Evolutionary conservation across 1,140 invertebrate species (phyloP).

Genomic region (Drosophila rufa): DNA sequence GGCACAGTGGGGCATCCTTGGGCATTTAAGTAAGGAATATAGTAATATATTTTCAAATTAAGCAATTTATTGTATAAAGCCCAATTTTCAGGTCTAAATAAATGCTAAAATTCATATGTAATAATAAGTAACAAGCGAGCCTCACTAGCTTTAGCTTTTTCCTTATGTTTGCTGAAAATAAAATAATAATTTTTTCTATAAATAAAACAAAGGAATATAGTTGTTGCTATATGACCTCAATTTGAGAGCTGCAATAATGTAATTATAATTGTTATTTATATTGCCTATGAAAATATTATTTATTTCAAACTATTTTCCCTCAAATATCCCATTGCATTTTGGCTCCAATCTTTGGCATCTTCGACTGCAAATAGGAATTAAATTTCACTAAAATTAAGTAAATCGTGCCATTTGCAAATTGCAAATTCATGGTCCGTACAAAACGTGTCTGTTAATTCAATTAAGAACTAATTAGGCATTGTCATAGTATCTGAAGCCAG

Average conservation of each 20-base stretch:
- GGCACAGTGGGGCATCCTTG: not conserved
- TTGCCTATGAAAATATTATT: not conserved
- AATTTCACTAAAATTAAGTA: constrained; percentile 31
- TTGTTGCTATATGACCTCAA: no score
- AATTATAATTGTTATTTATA: not conserved
- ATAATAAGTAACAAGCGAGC: not conserved
- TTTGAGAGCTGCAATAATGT: no score
- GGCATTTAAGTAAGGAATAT: no score
- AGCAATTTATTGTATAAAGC: not conserved
- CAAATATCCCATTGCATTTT: not conserved
- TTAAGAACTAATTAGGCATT: constrained; percentile 25
- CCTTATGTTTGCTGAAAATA: no score
- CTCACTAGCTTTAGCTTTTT: no score
- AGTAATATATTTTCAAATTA: no score
- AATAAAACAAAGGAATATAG: no score
- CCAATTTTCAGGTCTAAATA: not conserved
- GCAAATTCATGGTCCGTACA: not conserved
- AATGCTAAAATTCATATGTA: not conserved
- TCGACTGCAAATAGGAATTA: constrained; percentile 3
- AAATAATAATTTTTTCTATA: not conserved
- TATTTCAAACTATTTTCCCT: not conserved
- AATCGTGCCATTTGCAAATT: constrained; percentile 40
- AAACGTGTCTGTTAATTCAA: constrained; percentile 28
- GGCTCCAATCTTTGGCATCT: constrained; percentile 4
- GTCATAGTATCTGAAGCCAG: not conserved